Evolutionary conservation across 2,888 invertebrate genomes (phyloP), one percentile per base, ranked within the genome.

Genomic region (Drosophila rubida): DNA sequence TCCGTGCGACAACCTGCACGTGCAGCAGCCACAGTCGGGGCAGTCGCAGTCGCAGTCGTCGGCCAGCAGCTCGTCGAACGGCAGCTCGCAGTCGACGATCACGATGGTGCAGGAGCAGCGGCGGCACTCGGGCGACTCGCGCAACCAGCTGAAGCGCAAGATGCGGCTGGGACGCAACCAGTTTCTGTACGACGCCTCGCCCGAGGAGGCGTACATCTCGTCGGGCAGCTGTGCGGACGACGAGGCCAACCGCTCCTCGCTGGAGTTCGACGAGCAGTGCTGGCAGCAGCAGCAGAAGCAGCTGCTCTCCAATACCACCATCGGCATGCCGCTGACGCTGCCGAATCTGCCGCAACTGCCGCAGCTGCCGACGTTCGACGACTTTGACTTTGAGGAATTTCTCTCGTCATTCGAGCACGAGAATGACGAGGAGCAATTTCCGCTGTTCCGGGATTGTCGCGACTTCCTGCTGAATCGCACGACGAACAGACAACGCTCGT

Each of bases 1-100:
- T 90, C 94, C 94, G 91, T 94, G 94, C 89, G 95, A 95, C 90
- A 95, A 95, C 92, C 92, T 95, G 50, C 93, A 94, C 14, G 94
- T 95, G 42, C 74, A 72, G 41, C 73, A 66, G 11, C 35, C 13
- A 13, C 13, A 6, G 41, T 69, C 61, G 11, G 7, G 7, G 14
- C 35, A 37, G 35, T 7, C 2, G 41, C 69, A 64, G 11, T 14
- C 13, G 14, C 13, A 13, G 37, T 69, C 63, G 9, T 37, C 58
- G 0, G 55, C 55, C 8, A 61, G 63, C 13, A 87, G 90, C 0
- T 80, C 87, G 23, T 79, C 90, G 9, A 78, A 84, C 37, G 73
- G 90, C 8, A 89, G 89, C 0, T 82, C 79, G 5, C 75, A 87
- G 59, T 80, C 90, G 4, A 86, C 87, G 4, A 78, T 81, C 4